Percentiles rank a stretch among this genome's conserved stretches.
These are phyloP conservation scores for Clytia hemisphaerica DNA, from an alignment of 30 jellyfish, hydroid and myxozoan species.

Conservation along the genomic window DNA sequence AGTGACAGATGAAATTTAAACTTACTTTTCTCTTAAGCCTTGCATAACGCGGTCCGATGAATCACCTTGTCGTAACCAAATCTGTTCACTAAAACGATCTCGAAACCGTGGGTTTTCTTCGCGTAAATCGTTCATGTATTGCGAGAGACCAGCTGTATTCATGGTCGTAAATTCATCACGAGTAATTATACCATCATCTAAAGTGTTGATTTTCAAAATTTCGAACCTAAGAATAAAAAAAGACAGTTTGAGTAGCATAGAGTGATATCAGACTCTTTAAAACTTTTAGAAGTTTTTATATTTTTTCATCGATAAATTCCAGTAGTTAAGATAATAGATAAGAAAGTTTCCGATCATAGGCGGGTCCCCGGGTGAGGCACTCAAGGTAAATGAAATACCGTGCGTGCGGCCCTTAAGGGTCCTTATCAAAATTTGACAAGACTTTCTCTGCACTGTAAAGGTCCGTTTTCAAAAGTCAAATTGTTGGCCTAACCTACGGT, in stretches of 20 bases:
- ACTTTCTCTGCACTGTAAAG: too few relatives aligned
- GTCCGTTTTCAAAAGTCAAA: too few relatives aligned
- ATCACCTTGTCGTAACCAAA: constrained; percentile 68
- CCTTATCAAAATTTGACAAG: too few relatives aligned
- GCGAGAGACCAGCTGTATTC: constrained; percentile 36
- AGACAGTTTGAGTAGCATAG: not conserved
- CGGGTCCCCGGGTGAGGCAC: too few relatives aligned
- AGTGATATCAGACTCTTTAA: too few relatives aligned
- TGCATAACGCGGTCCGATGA: constrained; percentile 46
- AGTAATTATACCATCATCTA: constrained; percentile 70
- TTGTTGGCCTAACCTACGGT: too few relatives aligned
- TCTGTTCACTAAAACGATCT: constrained; percentile 60
- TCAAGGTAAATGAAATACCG: too few relatives aligned
- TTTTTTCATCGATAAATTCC: too few relatives aligned
- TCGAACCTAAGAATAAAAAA: constrained; percentile 39
- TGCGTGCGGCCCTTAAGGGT: too few relatives aligned
- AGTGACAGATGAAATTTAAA: not conserved
- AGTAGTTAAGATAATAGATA: too few relatives aligned
- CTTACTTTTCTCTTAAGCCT: constrained; percentile 62
- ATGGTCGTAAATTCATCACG: constrained; percentile 51
- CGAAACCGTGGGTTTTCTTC: constrained; percentile 64
- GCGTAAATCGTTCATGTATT: constrained; percentile 53
- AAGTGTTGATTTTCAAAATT: constrained; percentile 27
- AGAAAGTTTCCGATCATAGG: too few relatives aligned
- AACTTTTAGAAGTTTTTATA: too few relatives aligned